Conservation (phyloP, 2,888 invertebrate genomes). For the Bombyx huttoni region DNA sequence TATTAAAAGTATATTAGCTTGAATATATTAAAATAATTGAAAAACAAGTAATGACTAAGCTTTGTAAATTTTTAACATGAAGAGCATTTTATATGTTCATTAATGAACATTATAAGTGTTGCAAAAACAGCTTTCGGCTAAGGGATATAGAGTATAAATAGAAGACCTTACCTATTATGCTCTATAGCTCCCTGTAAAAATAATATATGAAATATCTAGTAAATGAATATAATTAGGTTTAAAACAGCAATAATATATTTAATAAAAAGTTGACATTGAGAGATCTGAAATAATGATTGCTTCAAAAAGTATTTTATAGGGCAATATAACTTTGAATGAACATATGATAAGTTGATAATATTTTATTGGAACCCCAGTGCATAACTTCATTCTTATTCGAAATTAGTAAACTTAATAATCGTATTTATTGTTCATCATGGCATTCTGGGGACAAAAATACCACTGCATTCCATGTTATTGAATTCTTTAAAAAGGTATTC, state of each 20-base stretch:
- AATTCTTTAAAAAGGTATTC: constrained; percentile 31
- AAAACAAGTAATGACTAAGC: too few species aligned
- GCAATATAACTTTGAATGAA: not conserved
- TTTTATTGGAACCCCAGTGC: constrained; percentile 34
- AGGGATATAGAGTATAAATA: not conserved
- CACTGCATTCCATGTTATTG: constrained; percentile 55
- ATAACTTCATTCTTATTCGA: constrained; percentile 34
- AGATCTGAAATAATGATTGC: not conserved
- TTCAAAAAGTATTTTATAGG: not conserved
- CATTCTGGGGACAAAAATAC: constrained; percentile 28
- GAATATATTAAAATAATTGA: not conserved
- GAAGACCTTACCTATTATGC: not conserved
- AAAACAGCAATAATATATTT: not conserved
- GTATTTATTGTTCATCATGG: not conserved
- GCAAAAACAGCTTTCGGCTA: not conserved
- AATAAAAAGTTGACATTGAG: not conserved
- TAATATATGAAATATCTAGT: not conserved
- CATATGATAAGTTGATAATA: constrained; percentile 12
- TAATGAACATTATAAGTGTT: not conserved
- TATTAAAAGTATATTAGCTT: not conserved
- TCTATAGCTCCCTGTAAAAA: not conserved
- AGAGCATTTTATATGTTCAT: not conserved
- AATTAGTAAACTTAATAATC: constrained; percentile 29
- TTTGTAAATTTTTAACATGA: too few species aligned
- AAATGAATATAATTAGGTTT: not conserved